Conservation (phyloP, 2,888 invertebrate species). For the Orchesella flavescens region DNA sequence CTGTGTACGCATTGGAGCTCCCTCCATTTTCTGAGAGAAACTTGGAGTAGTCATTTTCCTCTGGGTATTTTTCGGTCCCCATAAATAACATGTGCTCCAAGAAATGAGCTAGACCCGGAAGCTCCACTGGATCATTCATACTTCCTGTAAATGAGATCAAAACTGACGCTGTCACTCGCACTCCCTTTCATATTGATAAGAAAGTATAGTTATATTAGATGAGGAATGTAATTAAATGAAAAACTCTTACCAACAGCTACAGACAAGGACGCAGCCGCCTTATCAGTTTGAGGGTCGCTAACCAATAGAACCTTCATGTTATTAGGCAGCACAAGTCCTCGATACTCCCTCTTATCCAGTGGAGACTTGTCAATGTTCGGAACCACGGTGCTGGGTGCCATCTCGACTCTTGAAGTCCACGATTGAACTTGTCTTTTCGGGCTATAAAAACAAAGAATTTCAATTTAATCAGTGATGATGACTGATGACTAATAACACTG, state of each 20-base stretch:
- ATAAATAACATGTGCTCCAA: constrained; percentile 94
- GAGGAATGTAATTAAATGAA: too few relatives aligned
- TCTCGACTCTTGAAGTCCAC: constrained; percentile 36
- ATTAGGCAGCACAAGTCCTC: constrained; percentile 89
- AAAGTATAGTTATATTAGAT: not conserved
- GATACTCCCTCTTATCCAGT: constrained; percentile 89
- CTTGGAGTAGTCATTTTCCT: constrained; percentile 92
- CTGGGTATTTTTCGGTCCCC: constrained; percentile 93
- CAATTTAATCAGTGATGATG: too few relatives aligned
- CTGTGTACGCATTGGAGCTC: constrained; percentile 91
- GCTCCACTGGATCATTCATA: constrained; percentile 89
- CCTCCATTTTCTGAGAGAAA: constrained; percentile 94
- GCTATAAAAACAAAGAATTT: constrained; percentile 30
- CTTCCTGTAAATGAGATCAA: constrained; percentile 79
- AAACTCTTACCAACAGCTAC: constrained; percentile 70
- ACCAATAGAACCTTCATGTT: constrained; percentile 90
- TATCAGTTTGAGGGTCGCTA: constrained; percentile 92
- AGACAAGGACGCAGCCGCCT: constrained; percentile 84
- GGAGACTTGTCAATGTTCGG: constrained; percentile 81
- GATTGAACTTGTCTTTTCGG: constrained; percentile 32
- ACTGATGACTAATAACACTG: too few relatives aligned
- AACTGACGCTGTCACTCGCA: not conserved
- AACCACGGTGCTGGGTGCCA: constrained; percentile 33
- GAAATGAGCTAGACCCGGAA: constrained; percentile 97
- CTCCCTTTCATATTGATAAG: not conserved